Evolutionary conservation across 2,113 vertebrate species (phyloP).

Genomic region (Psittacus erithacus): DNA sequence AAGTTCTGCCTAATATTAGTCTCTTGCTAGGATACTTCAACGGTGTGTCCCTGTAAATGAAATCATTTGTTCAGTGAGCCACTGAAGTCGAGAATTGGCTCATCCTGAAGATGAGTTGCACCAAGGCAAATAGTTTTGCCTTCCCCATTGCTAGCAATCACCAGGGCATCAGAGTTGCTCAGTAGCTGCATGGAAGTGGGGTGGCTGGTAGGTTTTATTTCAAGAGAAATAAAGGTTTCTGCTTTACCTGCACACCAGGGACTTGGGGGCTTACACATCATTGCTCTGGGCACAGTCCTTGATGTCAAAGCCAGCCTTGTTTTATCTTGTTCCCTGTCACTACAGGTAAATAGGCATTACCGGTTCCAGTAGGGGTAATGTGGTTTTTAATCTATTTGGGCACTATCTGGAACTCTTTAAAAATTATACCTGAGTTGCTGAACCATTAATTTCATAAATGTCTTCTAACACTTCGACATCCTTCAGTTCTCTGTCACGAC

Average conservation of each 20-base stretch:
- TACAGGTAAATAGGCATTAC: not conserved
- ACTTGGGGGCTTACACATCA: not conserved
- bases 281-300: not conserved
- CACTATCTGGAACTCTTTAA: not conserved
- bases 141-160: not conserved
- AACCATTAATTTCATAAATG: not conserved
- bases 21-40: not conserved
- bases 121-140: not conserved
- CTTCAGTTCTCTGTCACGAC: not conserved
- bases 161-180: not conserved
- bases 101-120: not conserved
- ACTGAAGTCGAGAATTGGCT: not conserved
- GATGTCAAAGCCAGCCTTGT: not conserved
- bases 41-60: not conserved
- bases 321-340: not conserved
- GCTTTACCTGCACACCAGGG: not conserved
- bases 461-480: not conserved
- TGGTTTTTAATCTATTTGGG: not conserved
- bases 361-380: not conserved
- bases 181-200: not conserved
- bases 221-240: not conserved
- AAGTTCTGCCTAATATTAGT: not conserved
- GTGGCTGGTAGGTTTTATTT: not conserved
- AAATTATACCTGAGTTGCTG: not conserved
- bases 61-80: not conserved